phyloP scores from a whole-genome alignment of 1,140 invertebrate species.

The Drosophila varians region DNA sequence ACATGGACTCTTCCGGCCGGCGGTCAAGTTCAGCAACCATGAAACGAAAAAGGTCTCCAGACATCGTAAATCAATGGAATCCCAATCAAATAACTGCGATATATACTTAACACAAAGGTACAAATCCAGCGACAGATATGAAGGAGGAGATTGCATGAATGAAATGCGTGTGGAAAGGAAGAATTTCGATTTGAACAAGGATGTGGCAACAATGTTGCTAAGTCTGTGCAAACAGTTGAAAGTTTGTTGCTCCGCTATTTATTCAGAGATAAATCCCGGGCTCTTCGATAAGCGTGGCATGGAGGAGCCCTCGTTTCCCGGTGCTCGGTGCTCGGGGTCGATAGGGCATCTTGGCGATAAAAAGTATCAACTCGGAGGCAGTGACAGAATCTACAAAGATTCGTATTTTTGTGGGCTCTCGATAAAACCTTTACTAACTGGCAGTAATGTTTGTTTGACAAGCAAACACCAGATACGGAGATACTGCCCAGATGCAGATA shows the following conservation, averaged over 20 bases:
- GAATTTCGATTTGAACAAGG: slow-evolving; percentile 33
- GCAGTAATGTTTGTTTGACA: slow-evolving; percentile 57
- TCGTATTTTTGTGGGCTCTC: slow-evolving; percentile 9
- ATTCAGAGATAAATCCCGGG: slow-evolving; percentile 63
- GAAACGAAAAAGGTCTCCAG: slow-evolving; percentile 2
- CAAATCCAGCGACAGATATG: slow-evolving; percentile 32
- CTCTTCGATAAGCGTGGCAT: slow-evolving; percentile 48
- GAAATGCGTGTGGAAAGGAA: slow-evolving; percentile 5
- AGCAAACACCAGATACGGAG: slow-evolving; percentile 37
- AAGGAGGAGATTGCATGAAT: slow-evolving; percentile 58
- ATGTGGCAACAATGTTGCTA: slow-evolving; percentile 75
- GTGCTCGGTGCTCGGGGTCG: slow-evolving; percentile 26
- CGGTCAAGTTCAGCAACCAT: slow-evolving; percentile 14
- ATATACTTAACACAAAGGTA: slow-evolving; percentile 33
- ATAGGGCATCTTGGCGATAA: slow-evolving; percentile 60
- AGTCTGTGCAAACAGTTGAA: slow-evolving; percentile 72
- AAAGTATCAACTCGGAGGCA: slow-evolving; percentile 53
- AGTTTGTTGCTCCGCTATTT: slow-evolving; percentile 64
- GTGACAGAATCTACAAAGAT: slow-evolving; percentile 21
- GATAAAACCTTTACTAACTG: slow-evolving; percentile 65
- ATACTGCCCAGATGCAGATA: slow-evolving; percentile 54
- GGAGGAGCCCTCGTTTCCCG: slow-evolving; percentile 10
- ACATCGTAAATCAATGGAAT: slow-evolving; percentile 69
- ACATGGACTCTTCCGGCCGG: slow-evolving; percentile 43
- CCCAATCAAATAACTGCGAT: slow-evolving; percentile 21